Evolutionary conservation across 2,113 vertebrate species (phyloP).

Genomic region (Gallinago media): DNA sequence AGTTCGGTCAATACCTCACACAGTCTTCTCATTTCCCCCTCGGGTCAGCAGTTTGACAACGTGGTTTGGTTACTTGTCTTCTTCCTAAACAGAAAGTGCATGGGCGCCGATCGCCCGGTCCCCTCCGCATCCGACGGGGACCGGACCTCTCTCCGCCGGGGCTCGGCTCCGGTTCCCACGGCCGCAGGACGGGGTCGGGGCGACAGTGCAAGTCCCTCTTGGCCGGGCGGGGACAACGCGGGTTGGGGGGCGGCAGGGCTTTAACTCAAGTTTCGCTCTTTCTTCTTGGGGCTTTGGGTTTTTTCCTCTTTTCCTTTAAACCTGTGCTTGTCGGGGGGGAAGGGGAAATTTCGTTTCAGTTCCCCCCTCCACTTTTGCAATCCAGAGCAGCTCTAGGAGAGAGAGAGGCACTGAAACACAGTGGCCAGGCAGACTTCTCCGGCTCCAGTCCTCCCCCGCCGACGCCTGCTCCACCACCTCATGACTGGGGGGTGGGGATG

Average conservation of each 20-base stretch:
- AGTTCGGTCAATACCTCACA: conserved; percentile 47
- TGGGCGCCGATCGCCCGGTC: conserved; percentile 22
- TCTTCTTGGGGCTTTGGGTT: conserved; percentile 42
- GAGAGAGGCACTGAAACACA: conserved; percentile 59
- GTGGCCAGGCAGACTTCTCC: conserved; percentile 48
- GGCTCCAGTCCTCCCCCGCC: conserved; percentile 53
- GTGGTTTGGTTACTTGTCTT: conserved; percentile 48
- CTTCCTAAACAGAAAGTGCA: conserved; percentile 56
- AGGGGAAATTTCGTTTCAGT: conserved; percentile 62
- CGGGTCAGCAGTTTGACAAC: conserved; percentile 59
- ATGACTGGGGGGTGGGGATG: conserved; percentile 77
- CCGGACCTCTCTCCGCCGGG: background rate
- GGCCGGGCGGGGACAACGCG: background rate
- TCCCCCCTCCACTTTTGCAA: conserved; percentile 60
- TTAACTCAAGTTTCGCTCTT: conserved; percentile 56
- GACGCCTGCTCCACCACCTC: conserved; percentile 74
- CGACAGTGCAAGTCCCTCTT: conserved; percentile 44
- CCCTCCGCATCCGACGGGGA: conserved; percentile 7
- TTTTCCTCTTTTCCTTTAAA: conserved; percentile 67
- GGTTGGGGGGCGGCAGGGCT: background rate
- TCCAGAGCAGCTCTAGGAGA: conserved; percentile 62
- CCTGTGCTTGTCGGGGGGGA: conserved; percentile 65
- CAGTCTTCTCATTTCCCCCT: conserved; percentile 49
- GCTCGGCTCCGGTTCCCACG: conserved; percentile 36
- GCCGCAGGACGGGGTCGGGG: conserved; percentile 17